Percentiles rank a stretch among this genome's conserved stretches.
Evolutionary conservation across 2,797 vertebrate species (phyloP).

Genomic region (Craterocephalus amniculus): DNA sequence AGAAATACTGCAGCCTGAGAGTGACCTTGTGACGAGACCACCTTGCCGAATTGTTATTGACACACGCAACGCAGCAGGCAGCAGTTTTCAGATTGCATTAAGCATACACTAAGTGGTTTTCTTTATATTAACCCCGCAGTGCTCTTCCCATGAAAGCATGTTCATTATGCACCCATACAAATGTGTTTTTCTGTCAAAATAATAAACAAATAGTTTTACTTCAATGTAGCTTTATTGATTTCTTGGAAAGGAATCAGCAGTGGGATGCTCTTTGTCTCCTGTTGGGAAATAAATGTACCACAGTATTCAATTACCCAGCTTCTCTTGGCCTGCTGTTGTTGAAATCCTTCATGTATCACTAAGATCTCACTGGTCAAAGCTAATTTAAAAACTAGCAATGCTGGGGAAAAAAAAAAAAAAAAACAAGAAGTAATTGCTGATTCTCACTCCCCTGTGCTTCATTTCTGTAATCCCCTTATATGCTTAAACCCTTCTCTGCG

Average conservation of each 20-base stretch:
- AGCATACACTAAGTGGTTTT: slow-evolving; percentile 20
- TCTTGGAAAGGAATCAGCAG: slow-evolving; percentile 44
- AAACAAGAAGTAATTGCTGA: slow-evolving; percentile 77
- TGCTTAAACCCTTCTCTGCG: slow-evolving; percentile 44
- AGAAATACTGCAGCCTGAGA: slow-evolving; percentile 45
- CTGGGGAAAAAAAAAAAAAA: slow-evolving; percentile 79
- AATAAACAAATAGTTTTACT: slow-evolving; percentile 40
- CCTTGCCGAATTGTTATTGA: slow-evolving; percentile 15
- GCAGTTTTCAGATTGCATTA: slow-evolving; percentile 32
- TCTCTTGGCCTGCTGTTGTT: slow-evolving; percentile 52
- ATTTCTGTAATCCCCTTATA: slow-evolving; percentile 45
- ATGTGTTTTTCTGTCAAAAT: slow-evolving; percentile 39
- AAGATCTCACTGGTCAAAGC: slow-evolving; percentile 72
- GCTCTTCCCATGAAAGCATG: not conserved
- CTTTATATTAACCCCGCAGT: slow-evolving; percentile 25
- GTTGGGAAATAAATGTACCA: slow-evolving; percentile 72
- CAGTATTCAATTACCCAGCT: slow-evolving; percentile 71
- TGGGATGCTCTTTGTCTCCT: slow-evolving; percentile 49
- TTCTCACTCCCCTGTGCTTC: slow-evolving; percentile 42
- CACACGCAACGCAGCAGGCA: slow-evolving; percentile 24
- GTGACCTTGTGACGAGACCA: slow-evolving; percentile 58
- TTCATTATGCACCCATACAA: slow-evolving; percentile 7
- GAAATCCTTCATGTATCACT: slow-evolving; percentile 66
- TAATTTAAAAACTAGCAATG: slow-evolving; percentile 71
- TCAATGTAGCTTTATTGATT: slow-evolving; percentile 43